These are phyloP conservation scores for Ditula angustiorana DNA, from an alignment of 2,888 invertebrate genomes.

Conservation along the genomic window DNA sequence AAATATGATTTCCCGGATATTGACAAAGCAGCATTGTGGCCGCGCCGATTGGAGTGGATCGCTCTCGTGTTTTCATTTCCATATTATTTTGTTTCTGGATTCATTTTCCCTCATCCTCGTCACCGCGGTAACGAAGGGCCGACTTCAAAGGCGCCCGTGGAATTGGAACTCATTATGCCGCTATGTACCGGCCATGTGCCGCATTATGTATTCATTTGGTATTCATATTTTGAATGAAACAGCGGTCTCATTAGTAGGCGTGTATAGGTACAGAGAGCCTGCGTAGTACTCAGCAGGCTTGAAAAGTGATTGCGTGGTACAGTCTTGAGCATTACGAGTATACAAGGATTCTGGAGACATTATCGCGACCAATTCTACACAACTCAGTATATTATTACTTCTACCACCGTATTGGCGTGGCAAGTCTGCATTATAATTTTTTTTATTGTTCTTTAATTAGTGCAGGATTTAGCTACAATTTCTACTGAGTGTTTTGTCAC, in stretches of 20 bases:
- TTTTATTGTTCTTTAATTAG: no score
- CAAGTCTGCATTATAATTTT: no score
- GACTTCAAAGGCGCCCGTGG: slow-evolving; percentile 65
- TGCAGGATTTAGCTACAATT: no score
- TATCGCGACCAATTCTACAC: no score
- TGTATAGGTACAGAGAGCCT: not conserved
- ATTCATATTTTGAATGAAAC: slow-evolving; percentile 12
- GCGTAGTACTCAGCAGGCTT: not conserved
- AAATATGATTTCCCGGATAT: slow-evolving; percentile 50
- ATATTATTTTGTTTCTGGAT: slow-evolving; percentile 71
- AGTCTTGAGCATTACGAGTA: not conserved
- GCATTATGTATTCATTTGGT: slow-evolving; percentile 18
- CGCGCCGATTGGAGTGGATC: slow-evolving; percentile 62
- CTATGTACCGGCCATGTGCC: slow-evolving; percentile 27
- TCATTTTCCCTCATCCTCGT: slow-evolving; percentile 38
- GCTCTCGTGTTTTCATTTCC: slow-evolving; percentile 72
- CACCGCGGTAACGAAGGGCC: slow-evolving; percentile 55
- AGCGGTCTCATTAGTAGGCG: not conserved
- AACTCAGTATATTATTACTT: no score
- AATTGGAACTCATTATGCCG: slow-evolving; percentile 73
- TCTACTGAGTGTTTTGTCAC: no score
- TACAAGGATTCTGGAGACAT: not conserved
- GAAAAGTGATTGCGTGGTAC: not conserved
- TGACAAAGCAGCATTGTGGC: slow-evolving; percentile 62
- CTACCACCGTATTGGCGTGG: no score